Percentiles rank a stretch among this genome's conserved stretches.
These are phyloP conservation scores for Adelosebastes latens DNA, from an alignment of 2,797 vertebrate genomes.

Conservation along the genomic window DNA sequence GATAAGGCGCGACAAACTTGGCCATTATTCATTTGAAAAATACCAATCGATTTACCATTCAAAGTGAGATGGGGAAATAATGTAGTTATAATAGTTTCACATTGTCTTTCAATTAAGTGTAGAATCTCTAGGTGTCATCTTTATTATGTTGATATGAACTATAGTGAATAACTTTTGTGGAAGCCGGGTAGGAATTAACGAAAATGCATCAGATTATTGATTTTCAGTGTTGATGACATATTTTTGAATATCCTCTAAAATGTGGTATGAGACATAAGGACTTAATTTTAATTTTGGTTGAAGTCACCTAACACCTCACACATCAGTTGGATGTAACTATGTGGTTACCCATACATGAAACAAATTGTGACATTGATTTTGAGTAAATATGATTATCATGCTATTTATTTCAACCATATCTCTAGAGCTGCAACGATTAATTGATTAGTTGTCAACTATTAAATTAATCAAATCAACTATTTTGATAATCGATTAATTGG, in stretches of 20 bases:
- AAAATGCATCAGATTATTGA: neutral
- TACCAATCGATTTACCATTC: neutral
- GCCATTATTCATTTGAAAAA: neutral
- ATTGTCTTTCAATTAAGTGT: neutral
- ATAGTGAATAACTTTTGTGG: neutral
- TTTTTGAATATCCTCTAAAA: neutral
- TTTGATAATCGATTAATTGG: no score
- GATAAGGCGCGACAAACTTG: neutral
- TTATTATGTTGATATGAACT: neutral
- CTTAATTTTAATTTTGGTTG: rapidly evolving
- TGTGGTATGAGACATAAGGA: neutral
- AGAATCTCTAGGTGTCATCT: neutral
- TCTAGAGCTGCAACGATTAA: no score
- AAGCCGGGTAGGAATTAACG: neutral
- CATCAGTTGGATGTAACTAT: neutral
- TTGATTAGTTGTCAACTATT: no score
- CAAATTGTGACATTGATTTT: neutral
- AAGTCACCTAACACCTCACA: no score
- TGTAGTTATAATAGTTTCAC: no score
- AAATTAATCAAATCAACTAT: no score
- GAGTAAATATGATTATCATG: neutral
- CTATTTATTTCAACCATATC: neutral
- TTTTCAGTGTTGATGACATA: neutral
- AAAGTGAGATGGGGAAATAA: neutral
- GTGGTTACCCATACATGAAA: neutral